These are phyloP conservation scores for Dasyornis broadbenti DNA, from an alignment of 2,113 vertebrate species.

Conservation along the genomic window DNA sequence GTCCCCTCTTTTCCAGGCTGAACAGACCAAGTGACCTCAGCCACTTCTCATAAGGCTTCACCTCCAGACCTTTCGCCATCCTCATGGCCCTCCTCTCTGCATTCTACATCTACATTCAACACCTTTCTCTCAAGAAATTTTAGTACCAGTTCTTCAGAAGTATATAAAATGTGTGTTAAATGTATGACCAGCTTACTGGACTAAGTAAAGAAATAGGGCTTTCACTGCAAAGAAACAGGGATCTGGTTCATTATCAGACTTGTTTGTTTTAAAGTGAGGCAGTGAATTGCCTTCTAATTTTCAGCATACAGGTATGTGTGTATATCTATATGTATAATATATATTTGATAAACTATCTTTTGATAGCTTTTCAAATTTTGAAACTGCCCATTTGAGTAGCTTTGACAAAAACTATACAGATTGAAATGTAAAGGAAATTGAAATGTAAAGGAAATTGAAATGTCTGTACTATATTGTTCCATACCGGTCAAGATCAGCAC, in stretches of 20 bases:
- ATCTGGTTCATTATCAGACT: background rate
- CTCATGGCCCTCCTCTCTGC: background rate
- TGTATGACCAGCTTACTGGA: background rate
- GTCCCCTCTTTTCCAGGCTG: background rate
- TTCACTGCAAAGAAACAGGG: background rate
- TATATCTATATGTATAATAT: background rate
- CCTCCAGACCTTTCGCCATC: background rate
- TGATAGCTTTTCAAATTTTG: background rate
- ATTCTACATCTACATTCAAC: background rate
- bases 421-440: background rate
- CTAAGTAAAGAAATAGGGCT: background rate
- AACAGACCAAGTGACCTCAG: too few species aligned
- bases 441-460: background rate
- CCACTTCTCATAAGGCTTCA: fast-evolving
- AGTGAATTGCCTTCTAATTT: background rate
- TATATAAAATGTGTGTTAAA: background rate
- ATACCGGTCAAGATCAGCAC: background rate
- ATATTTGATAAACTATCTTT: background rate
- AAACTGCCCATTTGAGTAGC: background rate
- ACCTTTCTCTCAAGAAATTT: background rate
- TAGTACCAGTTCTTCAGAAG: background rate
- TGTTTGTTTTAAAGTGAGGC: background rate
- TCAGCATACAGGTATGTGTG: background rate
- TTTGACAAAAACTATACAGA: background rate
- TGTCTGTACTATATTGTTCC: background rate